Conservation (phyloP, 2,797 vertebrate species). For the Decapterus maruadsi region DNA sequence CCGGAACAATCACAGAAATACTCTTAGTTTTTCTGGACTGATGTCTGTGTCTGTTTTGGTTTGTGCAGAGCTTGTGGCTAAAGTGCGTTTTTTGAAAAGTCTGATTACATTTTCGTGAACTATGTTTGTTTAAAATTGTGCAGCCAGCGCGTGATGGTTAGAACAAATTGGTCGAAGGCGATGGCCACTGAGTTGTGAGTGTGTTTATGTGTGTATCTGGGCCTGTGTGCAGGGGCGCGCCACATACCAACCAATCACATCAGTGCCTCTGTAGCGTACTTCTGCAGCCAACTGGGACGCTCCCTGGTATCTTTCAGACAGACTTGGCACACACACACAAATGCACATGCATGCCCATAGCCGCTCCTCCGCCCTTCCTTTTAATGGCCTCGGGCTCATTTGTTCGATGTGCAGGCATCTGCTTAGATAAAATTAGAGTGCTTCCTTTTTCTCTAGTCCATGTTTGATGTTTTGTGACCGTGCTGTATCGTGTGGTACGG, state of each 20-base stretch:
- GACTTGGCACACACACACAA: not conserved
- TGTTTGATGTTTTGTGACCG: slow-evolving; percentile 12
- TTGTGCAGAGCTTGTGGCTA: not conserved
- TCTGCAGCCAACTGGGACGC: slow-evolving; percentile 32
- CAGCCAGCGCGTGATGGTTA: not conserved
- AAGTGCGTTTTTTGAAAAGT: not conserved
- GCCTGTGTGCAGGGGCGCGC: slow-evolving; percentile 30
- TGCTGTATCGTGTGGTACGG: not conserved
- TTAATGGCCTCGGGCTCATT: slow-evolving; percentile 31
- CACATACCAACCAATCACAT: slow-evolving; percentile 42
- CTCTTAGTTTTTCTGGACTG: too few species aligned
- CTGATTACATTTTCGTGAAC: not conserved
- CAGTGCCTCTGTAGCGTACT: slow-evolving; percentile 21
- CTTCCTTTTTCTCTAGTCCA: not conserved
- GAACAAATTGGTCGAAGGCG: not conserved
- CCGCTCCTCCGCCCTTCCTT: not conserved
- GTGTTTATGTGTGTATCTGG: slow-evolving; percentile 13
- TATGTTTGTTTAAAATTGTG: not conserved
- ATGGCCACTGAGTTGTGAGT: not conserved
- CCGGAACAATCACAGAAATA: too few species aligned
- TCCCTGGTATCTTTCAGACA: slow-evolving; percentile 36
- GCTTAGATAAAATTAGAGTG: slow-evolving; percentile 18
- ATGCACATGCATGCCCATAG: not conserved
- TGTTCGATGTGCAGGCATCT: slow-evolving; percentile 27
- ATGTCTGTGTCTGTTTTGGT: not conserved